Percentiles rank a stretch among this genome's conserved stretches.
Conservation (phyloP, 2,888 invertebrate species). For the Lepidocyrtoides sp. region DNA sequence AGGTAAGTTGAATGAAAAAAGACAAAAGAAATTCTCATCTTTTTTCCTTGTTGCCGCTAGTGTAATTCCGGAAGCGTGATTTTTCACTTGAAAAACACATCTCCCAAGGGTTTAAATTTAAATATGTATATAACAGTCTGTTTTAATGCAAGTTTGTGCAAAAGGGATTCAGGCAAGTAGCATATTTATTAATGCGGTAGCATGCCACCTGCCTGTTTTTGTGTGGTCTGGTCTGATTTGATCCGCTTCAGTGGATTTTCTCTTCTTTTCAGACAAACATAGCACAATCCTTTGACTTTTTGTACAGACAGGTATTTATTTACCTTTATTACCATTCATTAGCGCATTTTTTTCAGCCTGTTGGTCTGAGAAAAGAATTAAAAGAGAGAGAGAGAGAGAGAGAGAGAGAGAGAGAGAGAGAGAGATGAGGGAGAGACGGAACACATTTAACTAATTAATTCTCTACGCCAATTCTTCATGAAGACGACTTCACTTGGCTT, state of each 20-base stretch:
- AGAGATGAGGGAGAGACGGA: not conserved
- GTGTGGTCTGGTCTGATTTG: not conserved
- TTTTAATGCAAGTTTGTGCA: not conserved
- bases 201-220: slow-evolving; percentile 1
- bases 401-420: not conserved
- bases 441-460: slow-evolving; percentile 42
- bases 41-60: not conserved
- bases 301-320: slow-evolving; percentile 13
- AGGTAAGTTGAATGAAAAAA: too few species aligned
- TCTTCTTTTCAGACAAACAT: not conserved
- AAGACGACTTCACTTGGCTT: not conserved
- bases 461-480: slow-evolving; percentile 16
- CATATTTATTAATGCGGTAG: not conserved
- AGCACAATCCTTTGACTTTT: too few species aligned
- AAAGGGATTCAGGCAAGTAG: not conserved
- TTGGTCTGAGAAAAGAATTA: not conserved
- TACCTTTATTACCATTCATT: slow-evolving; percentile 46
- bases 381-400: not conserved
- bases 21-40: not conserved
- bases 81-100: not conserved
- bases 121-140: not conserved
- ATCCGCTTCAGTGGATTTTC: not conserved
- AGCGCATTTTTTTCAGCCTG: not conserved
- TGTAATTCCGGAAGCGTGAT: not conserved
- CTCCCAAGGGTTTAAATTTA: not conserved